Base-by-base conservation (phyloP, 2,113 vertebrate genomes). In the Pipra filicauda region DNA sequence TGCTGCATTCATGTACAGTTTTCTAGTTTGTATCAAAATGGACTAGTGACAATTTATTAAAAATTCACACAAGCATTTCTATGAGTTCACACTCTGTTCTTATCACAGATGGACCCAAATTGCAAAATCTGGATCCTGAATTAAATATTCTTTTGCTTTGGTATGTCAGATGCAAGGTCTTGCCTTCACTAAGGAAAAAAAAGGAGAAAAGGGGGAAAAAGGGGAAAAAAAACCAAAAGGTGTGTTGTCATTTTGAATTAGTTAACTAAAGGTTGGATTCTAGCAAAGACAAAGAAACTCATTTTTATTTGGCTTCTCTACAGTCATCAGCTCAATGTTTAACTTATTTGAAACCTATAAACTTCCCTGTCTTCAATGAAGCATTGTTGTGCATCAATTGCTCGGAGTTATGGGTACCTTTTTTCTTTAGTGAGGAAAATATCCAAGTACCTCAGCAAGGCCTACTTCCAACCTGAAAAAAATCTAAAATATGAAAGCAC, bases 31-130 rank as follows among this genome's bases (percentile, higher is more conserved):
- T 74, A 85, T 49, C n/a, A 66, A 70, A 96, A 71, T 9, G 46
- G 37, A 20, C 37, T 59, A 66, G 16, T 74, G 64, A 64, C 52
- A 93, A 85, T 93, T 94, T 94, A 97, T 95, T 95, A 96, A 95
- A 85, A 84, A 96, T 93, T 96, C 93, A 86, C 78, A 93, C 67
- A 55, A 75, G 69, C 79, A 55, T 92, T 94, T 90, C 76, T 79
- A 86, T 52, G 75, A 94, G 52, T 94, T 96, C 92, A 96, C 92
- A 96, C 88, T 93, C 85, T 94, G 76, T 93, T 96, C 92, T 77
- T 88, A 61, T 77, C 95, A 95, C 93, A 96, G 92, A 96, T 96
- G 95, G 93, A 92, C 71, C 43, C 52, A 81, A 93, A 92, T 15
- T 75, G 48, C 43, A 92, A 95, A 95, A 88, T 94, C 90, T 96